Conservation (phyloP, 2,113 vertebrate species). For the Tyto alba region DNA sequence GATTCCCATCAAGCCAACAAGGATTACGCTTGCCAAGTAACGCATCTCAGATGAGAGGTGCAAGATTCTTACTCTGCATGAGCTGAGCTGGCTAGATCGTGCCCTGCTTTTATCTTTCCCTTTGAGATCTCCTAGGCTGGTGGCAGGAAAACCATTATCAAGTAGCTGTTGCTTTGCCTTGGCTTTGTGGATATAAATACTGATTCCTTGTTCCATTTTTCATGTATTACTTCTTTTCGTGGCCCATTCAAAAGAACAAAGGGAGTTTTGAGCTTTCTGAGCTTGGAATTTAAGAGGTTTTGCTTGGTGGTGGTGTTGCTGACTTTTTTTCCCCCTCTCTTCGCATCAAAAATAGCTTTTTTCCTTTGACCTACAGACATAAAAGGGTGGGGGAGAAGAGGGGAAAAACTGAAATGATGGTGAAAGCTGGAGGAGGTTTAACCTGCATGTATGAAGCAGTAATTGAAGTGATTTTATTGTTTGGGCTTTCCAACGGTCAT, state of each 20-base stretch:
- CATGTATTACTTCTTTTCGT: not conserved
- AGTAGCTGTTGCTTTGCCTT: not conserved
- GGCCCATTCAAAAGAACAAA: constrained; percentile 11
- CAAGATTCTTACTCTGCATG: not conserved
- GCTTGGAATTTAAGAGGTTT: not conserved
- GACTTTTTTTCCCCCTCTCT: not conserved
- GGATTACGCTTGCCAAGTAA: not conserved
- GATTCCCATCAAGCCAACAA: not conserved
- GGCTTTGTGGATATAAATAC: constrained; percentile 19
- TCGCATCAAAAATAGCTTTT: not conserved
- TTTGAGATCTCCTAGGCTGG: not conserved
- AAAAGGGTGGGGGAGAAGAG: not conserved
- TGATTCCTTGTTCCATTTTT: not conserved
- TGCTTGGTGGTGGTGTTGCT: not conserved
- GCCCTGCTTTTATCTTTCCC: not conserved
- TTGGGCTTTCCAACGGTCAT: not conserved
- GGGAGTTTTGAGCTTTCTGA: not conserved
- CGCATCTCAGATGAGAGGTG: not conserved
- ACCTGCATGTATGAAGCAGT: not conserved
- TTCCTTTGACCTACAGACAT: not conserved
- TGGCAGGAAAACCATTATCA: not conserved
- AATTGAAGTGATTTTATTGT: not conserved
- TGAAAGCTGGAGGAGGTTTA: not conserved
- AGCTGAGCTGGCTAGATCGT: not conserved
- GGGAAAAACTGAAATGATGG: not conserved